Conservation (phyloP, 2,113 vertebrate genomes). For the Dissostichus mawsoni region DNA sequence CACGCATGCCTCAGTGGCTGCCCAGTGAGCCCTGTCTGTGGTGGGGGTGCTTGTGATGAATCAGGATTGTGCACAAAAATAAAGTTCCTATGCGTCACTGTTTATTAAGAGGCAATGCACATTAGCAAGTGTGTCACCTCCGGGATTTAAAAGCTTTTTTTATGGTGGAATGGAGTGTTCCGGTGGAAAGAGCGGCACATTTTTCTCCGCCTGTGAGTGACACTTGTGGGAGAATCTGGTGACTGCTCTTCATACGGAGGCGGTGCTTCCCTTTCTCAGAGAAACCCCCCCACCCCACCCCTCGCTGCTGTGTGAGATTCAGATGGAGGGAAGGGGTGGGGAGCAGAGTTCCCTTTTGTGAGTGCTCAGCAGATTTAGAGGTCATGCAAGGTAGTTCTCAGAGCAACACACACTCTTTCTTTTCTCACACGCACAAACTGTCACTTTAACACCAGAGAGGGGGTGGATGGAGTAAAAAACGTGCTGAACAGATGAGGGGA, state of each 20-base stretch:
- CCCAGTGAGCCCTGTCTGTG: constrained; percentile 49
- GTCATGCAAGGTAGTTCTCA: constrained; percentile 58
- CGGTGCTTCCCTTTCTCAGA: constrained; percentile 25
- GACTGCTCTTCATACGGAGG: constrained; percentile 32
- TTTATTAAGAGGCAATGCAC: constrained; percentile 44
- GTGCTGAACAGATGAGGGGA: constrained; percentile 60
- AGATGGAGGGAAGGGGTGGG: not conserved
- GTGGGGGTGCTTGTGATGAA: not conserved
- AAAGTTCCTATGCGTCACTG: constrained; percentile 8
- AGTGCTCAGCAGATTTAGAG: constrained; percentile 75
- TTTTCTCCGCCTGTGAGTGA: constrained; percentile 46
- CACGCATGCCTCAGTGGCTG: constrained; percentile 57
- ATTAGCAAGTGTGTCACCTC: constrained; percentile 41
- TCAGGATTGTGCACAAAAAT: constrained; percentile 5
- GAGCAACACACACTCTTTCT: constrained; percentile 23
- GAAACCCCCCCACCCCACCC: not conserved
- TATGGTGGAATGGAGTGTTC: not conserved
- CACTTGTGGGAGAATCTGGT: constrained; percentile 27
- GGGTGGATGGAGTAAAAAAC: constrained; percentile 28
- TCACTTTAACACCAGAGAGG: constrained; percentile 44
- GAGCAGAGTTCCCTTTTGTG: constrained; percentile 49
- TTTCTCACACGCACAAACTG: constrained; percentile 38
- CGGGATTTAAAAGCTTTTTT: constrained; percentile 25
- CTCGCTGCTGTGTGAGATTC: constrained; percentile 27
- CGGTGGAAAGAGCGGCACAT: constrained; percentile 31